Conservation (phyloP, 2,888 invertebrate species). For the Ametastegia equiseti region DNA sequence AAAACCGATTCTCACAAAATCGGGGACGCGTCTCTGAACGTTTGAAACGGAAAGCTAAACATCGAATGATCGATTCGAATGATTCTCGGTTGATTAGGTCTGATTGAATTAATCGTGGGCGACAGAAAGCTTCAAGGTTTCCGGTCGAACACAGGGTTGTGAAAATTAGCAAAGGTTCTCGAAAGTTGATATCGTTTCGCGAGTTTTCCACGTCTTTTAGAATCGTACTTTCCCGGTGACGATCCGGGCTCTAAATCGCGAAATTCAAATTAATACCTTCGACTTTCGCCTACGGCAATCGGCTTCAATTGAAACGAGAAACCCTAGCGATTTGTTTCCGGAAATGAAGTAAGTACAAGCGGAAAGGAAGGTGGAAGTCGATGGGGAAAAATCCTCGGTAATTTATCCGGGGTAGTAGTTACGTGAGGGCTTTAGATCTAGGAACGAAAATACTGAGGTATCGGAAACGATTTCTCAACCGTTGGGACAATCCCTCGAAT, state of each 20-base stretch:
- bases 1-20: no score
- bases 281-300: no score
- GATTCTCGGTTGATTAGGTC: no score
- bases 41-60: no score
- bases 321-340: no score
- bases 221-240: neutral
- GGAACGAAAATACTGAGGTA: slow-evolving; percentile 13
- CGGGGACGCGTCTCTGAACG: no score
- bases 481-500: neutral
- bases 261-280: no score
- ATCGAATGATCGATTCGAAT: no score
- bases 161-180: slow-evolving; percentile 1
- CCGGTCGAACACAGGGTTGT: neutral
- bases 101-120: no score
- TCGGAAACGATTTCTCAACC: slow-evolving; percentile 36
- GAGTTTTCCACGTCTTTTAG: neutral
- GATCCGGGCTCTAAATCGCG: no score
- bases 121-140: neutral
- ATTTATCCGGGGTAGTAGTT: neutral
- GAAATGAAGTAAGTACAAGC: neutral
- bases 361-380: neutral
- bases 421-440: neutral
- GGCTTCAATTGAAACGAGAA: no score
- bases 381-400: neutral
- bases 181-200: neutral